Conservation (phyloP, 2,797 vertebrate genomes). For the Onychomys torridus region DNA sequence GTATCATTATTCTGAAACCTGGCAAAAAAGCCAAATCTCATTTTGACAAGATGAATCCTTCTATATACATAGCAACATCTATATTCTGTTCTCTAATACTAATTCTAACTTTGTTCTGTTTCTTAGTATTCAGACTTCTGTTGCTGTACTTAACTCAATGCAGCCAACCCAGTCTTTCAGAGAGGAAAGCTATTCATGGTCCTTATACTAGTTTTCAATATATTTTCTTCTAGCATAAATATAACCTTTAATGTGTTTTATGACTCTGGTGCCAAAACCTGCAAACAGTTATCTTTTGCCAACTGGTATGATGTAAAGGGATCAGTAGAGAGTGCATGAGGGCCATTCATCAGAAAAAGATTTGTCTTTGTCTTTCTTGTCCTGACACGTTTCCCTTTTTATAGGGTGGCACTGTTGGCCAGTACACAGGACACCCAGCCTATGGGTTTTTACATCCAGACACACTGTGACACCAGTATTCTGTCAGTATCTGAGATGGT, state of each 20-base stretch:
- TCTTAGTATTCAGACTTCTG: background rate
- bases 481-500: background rate
- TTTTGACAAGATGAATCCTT: constrained; percentile 10
- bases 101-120: background rate
- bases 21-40: background rate
- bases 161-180: background rate
- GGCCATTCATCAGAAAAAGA: background rate
- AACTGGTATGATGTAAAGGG: background rate
- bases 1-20: background rate
- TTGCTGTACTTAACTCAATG: background rate
- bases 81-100: background rate
- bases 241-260: background rate
- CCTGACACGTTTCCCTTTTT: background rate
- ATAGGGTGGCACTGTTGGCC: background rate
- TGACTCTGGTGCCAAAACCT: background rate
- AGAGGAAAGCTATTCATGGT: background rate
- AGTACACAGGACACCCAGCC: background rate
- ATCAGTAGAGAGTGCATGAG: background rate
- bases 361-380: background rate
- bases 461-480: background rate
- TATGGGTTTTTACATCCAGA: background rate
- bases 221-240: constrained; percentile 7
- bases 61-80: background rate
- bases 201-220: constrained; percentile 1
- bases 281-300: background rate